phyloP scores from a whole-genome alignment of 2,797 vertebrate species.

The Gymnothorax reevesii region DNA sequence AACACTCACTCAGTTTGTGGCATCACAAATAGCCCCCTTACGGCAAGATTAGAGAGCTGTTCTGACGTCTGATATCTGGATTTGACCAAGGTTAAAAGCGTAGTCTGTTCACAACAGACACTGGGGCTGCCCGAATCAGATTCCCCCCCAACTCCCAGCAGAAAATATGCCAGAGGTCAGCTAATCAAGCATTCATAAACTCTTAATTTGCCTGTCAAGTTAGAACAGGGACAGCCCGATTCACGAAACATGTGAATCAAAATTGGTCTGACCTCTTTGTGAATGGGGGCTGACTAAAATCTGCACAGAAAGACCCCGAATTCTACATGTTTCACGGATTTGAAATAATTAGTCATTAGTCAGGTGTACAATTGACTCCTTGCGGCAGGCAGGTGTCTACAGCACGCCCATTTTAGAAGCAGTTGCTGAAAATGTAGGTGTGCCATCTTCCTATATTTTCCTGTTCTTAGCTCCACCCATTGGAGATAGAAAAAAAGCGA shows the following conservation, averaged over 20 bases:
- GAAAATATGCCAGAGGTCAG: neutral
- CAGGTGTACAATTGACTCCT: conserved; percentile 69
- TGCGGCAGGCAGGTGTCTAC: too few species aligned
- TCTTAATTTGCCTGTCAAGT: neutral
- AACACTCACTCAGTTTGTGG: conserved; percentile 63
- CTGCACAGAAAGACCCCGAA: neutral
- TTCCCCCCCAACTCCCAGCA: neutral
- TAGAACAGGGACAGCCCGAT: conserved; percentile 12
- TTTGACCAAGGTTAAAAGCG: conserved; percentile 52
- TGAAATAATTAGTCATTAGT: neutral
- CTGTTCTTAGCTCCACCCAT: too few species aligned
- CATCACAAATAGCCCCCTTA: conserved; percentile 69
- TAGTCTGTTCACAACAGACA: conserved; percentile 48
- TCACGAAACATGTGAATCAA: too few species aligned
- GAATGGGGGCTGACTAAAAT: neutral
- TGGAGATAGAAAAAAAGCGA: too few species aligned
- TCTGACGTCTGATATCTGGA: conserved; percentile 35
- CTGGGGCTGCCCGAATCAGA: neutral
- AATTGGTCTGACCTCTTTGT: neutral
- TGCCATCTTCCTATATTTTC: too few species aligned
- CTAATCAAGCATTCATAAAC: neutral
- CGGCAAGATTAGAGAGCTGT: conserved; percentile 64
- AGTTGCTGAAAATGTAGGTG: too few species aligned
- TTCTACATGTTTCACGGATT: neutral
- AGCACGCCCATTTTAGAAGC: too few species aligned